Percentiles rank a stretch among this genome's conserved stretches.
These are phyloP conservation scores for Himalopsyche anomala DNA, from an alignment of 2,888 invertebrate genomes.

Conservation along the genomic window DNA sequence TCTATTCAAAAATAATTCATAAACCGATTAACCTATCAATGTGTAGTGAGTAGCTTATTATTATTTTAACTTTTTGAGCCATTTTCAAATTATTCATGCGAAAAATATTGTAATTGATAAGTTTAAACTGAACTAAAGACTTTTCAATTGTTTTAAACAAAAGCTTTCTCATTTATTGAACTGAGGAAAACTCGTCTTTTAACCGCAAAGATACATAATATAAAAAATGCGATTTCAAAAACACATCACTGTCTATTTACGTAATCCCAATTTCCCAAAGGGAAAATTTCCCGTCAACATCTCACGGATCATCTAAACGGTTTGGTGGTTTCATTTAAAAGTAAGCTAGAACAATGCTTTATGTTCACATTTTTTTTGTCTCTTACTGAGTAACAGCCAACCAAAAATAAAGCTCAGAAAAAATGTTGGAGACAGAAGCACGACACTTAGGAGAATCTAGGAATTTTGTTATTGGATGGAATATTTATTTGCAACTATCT, in stretches of 20 bases:
- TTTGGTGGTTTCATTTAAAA: slow-evolving; percentile 2
- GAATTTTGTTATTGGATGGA: not conserved
- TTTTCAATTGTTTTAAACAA: no score
- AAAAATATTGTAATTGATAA: no score
- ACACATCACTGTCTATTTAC: slow-evolving; percentile 26
- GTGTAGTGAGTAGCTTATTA: no score
- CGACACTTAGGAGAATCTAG: not conserved
- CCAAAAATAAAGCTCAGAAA: not conserved
- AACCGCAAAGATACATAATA: not conserved
- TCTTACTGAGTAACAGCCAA: not conserved
- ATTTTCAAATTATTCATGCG: no score
- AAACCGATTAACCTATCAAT: no score
- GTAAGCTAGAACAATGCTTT: not conserved
- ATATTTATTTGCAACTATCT: not conserved
- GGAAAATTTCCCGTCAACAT: slow-evolving; percentile 10
- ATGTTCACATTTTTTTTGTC: not conserved
- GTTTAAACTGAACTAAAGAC: no score
- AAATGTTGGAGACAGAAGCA: not conserved
- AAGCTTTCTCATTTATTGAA: no score
- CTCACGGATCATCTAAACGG: not conserved
- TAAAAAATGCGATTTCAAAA: not conserved
- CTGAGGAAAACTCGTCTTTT: not conserved
- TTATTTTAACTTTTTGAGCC: no score
- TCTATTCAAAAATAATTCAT: no score
- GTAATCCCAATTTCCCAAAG: not conserved